Evolutionary conservation across 2,888 invertebrate species (phyloP).

Genomic region (Aradus depressus): DNA sequence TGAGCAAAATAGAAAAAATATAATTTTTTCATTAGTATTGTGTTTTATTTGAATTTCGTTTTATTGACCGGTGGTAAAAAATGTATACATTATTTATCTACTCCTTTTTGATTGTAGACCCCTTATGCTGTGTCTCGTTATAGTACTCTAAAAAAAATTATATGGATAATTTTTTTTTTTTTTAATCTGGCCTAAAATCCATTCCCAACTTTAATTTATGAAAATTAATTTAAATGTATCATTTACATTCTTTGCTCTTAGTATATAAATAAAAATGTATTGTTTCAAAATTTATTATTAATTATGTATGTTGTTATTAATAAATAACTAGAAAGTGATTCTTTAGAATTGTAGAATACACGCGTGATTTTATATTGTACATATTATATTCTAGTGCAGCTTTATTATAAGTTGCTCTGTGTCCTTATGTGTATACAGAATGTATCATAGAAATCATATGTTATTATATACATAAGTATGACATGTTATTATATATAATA

Average conservation of each 20-base stretch:
- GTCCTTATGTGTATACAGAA: constrained; percentile 19
- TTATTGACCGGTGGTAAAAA: too few relatives aligned
- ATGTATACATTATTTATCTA: too few relatives aligned
- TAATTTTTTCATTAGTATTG: too few relatives aligned
- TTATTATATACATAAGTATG: constrained; percentile 16
- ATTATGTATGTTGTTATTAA: constrained; percentile 14
- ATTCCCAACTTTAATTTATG: constrained; percentile 12
- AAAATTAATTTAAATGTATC: constrained; percentile 3
- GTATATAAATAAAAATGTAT: too few relatives aligned
- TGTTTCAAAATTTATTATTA: too few relatives aligned
- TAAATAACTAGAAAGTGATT: constrained; percentile 16
- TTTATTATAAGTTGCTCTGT: too few relatives aligned
- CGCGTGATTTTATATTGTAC: constrained; percentile 15
- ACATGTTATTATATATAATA: constrained; percentile 14
- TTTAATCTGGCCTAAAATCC: neutral
- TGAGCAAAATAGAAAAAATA: too few relatives aligned
- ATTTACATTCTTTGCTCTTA: too few relatives aligned
- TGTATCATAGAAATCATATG: constrained; percentile 15
- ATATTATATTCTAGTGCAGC: constrained; percentile 13
- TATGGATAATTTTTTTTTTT: neutral
- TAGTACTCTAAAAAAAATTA: too few relatives aligned
- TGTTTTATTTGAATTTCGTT: too few relatives aligned
- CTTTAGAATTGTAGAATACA: constrained; percentile 14
- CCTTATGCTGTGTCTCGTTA: too few relatives aligned
- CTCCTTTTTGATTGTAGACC: too few relatives aligned